Evolutionary conservation across 2,113 vertebrate genomes (phyloP).

Genomic region (Rhineura floridana): DNA sequence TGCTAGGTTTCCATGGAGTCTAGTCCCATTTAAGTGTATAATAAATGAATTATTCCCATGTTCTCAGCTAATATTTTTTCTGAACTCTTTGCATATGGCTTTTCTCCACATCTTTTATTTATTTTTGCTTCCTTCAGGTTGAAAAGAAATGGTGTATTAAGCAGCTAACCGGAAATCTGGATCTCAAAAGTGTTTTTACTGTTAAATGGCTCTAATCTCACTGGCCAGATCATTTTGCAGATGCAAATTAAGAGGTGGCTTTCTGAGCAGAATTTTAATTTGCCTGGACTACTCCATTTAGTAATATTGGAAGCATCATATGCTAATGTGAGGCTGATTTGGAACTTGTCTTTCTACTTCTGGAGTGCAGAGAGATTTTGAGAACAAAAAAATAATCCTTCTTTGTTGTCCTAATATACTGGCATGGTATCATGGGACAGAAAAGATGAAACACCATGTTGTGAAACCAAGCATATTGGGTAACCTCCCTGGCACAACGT

Average conservation of each 20-base stretch:
- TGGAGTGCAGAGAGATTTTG: neutral
- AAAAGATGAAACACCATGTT: neutral
- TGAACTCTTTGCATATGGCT: constrained; percentile 56
- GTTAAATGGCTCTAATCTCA: constrained; percentile 27
- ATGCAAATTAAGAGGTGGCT: constrained; percentile 36
- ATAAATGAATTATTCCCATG: constrained; percentile 59
- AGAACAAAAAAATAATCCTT: neutral
- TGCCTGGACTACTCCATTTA: constrained; percentile 7
- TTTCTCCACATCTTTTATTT: constrained; percentile 62
- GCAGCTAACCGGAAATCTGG: constrained; percentile 27
- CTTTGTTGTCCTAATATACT: neutral
- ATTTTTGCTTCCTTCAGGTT: constrained; percentile 45
- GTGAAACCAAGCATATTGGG: neutral
- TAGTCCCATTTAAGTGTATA: too few relatives aligned
- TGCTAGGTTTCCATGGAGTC: too few relatives aligned
- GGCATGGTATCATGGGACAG: neutral
- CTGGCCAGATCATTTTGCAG: constrained; percentile 20
- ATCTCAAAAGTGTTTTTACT: neutral
- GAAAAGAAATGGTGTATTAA: constrained; percentile 51
- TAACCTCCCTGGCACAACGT: too few relatives aligned
- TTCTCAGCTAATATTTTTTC: constrained; percentile 53
- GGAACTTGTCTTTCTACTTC: neutral
- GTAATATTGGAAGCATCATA: constrained; percentile 1
- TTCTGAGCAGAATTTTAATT: constrained; percentile 41
- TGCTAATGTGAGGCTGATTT: neutral